Conservation (phyloP, 2,113 vertebrate genomes). For the Amphiprion ocellaris region DNA sequence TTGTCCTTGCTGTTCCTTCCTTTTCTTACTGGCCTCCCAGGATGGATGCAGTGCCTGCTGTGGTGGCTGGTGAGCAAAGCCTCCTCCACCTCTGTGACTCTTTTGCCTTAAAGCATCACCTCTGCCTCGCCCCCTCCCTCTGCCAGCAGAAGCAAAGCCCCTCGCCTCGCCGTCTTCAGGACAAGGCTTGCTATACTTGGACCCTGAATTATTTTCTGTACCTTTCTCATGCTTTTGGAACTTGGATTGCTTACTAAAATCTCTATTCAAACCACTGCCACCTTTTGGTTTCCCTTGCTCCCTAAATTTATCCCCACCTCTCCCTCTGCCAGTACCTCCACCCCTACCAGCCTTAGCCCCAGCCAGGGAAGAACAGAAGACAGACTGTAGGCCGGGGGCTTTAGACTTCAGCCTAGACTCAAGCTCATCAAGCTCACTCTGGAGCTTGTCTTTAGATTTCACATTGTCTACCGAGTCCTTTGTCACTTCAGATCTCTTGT, state of each 20-base stretch:
- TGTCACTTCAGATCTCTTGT: conserved; percentile 7
- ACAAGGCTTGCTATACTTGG: conserved; percentile 26
- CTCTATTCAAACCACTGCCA: background rate
- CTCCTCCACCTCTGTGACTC: conserved; percentile 24
- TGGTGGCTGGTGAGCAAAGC: conserved; percentile 63
- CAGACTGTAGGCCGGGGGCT: conserved; percentile 82
- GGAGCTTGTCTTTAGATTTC: conserved; percentile 28
- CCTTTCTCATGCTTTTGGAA: conserved; percentile 42
- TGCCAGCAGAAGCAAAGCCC: conserved; percentile 4
- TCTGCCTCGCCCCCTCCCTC: conserved; percentile 51
- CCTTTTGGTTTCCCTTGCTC: conserved; percentile 19
- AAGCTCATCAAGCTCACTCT: conserved; percentile 59
- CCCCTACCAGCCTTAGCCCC: conserved; percentile 32
- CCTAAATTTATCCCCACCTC: conserved; percentile 37
- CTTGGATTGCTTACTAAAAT: conserved; percentile 40
- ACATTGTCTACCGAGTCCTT: background rate
- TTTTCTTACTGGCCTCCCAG: conserved; percentile 95
- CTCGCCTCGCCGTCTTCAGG: background rate
- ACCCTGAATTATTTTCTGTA: conserved; percentile 5
- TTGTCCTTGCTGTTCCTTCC: conserved; percentile 91
- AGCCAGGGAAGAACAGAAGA: conserved; percentile 90
- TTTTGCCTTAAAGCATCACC: conserved; percentile 18
- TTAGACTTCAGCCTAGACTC: conserved; percentile 71
- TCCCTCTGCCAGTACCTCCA: conserved; percentile 35
- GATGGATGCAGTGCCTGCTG: conserved; percentile 93